Evolutionary conservation across 2,797 vertebrate genomes (phyloP), one percentile per base, ranked within the genome.

Genomic region (Sus cebifrons): DNA sequence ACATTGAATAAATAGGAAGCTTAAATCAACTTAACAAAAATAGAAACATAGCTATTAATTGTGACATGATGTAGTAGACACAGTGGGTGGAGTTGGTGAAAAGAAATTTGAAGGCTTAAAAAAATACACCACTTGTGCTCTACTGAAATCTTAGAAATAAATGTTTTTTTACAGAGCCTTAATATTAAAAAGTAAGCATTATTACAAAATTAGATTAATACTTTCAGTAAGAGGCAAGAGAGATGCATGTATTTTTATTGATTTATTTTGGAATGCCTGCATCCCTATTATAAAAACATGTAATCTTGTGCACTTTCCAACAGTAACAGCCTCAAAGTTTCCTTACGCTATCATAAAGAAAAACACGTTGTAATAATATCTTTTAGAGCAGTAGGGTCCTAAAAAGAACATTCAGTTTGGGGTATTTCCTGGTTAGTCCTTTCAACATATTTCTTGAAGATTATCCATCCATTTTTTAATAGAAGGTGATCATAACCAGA

Each of bases 181-280:
- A 97, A 98, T 98, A 98, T 98, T 98, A 98, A 98, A 98, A 98
- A 98, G 97, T 98, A 98, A 98, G 93, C 97, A 96, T 95, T 97
- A 96, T 97, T 98, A 98, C 97, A 98, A 98, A 98, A 98, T 98
- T 97, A 98, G 97, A 98, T 98, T 97, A 98, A 98, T 97, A 97
- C 97, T 97, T 98, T 96, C 90, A 96, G 97, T 98, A 98, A 98
- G 97, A 98, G 97, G 97, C 93, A 95, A 98, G 97, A 98, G 98
- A 98, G 98, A 98, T 98, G 98, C 97, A 96, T 91, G 90, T 93
- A 86, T 95, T 64, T 98, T 97, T 75, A 96, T 96, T 96, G 91
- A 94, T 95, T 95, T 97, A 92, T 93, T 98, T 98, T 98, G 96
- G 98, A 98, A 98, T 98, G 98, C 98, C 98, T 97, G 98, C 98